Conservation (phyloP, 1,140 invertebrate genomes). For the Drosophila azteca region DNA sequence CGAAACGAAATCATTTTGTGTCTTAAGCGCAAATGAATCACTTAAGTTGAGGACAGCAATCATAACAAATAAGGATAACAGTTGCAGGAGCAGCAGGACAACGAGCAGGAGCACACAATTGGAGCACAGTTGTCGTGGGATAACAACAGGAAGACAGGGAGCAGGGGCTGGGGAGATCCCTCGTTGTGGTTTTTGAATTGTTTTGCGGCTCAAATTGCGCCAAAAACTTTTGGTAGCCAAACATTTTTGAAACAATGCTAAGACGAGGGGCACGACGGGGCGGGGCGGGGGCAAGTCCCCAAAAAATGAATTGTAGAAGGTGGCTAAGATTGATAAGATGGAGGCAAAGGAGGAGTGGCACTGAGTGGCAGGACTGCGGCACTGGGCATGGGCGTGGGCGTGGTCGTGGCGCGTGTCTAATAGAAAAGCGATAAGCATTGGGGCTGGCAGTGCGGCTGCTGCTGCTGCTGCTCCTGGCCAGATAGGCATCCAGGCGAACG, state of each 20-base stretch:
- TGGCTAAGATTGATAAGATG: too few species aligned
- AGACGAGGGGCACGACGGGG: not conserved
- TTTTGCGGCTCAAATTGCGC: constrained; percentile 18
- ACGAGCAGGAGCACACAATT: constrained; percentile 5
- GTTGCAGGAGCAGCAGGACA: constrained; percentile 7
- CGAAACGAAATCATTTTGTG: constrained; percentile 69
- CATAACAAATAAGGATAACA: constrained; percentile 37
- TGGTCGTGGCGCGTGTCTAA: constrained; percentile 56
- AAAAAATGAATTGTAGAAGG: too few species aligned
- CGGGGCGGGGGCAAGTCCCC: too few species aligned
- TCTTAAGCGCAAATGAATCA: constrained; percentile 80
- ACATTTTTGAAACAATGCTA: constrained; percentile 50
- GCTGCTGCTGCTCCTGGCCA: constrained; percentile 22
- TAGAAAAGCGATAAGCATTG: constrained; percentile 76
- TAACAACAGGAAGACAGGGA: too few species aligned
- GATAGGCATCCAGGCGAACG: constrained; percentile 50
- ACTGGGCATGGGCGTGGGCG: constrained; percentile 7
- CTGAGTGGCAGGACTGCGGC: not conserved
- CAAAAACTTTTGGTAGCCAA: constrained; percentile 45
- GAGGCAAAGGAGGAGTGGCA: not conserved
- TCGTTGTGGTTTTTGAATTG: constrained; percentile 52
- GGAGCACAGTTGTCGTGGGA: too few species aligned
- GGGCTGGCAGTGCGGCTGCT: constrained; percentile 11
- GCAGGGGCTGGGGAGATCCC: not conserved
- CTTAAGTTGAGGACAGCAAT: constrained; percentile 56